Base-by-base conservation (phyloP, 2,888 invertebrate species). In the Linnaemya vulpina region DNA sequence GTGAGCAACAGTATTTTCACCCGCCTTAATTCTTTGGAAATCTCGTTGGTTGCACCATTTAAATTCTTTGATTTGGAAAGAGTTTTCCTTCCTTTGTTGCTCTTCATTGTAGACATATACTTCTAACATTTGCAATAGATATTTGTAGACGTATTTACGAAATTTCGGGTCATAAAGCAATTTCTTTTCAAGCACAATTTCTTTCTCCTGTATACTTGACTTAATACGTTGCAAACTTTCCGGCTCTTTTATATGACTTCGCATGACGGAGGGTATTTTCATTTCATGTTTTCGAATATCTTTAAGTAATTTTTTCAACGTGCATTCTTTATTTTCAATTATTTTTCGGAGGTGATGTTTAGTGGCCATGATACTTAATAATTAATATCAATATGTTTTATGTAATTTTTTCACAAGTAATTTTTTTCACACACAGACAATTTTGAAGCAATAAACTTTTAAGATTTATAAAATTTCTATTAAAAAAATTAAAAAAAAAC, bases 281-380 rank as follows among this genome's bases (percentile, higher is more conserved):
- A 20, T 17, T 22, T 80, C 79, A 67, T 73, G 73, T 49, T 38
- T 49, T 25, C 53, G 3, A 5, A 80, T 80, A 20, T 73, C 79
- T 25, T 73, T 38, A 1, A 80, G 35, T 10, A 80, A 22, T 17
- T 73, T 55, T n/a, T 11, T 60, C 43, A 80, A 40, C 5, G 49
- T 73, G 17, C 51, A 1, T 65, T 73, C 73, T 8, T 38, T 65
- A 15, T 73, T 25, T 40, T 25, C 65, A 25, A 80, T 30, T 9
- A 25, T 49, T 30, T 73, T 80, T 73, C 25, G n/a, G 1, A 80
- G 65, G 40, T 65, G 49, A 13, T 46, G 13, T 65, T 73, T 80
- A 15, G 35, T 30, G 10, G 25, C 17, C 55, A 49, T 58, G 17
- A 30, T 15, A 30, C 30, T 49, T 20, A 35, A 35, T 20, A 22